Conservation (phyloP, 2,888 invertebrate species). For the Synanthedon tipuliformis region DNA sequence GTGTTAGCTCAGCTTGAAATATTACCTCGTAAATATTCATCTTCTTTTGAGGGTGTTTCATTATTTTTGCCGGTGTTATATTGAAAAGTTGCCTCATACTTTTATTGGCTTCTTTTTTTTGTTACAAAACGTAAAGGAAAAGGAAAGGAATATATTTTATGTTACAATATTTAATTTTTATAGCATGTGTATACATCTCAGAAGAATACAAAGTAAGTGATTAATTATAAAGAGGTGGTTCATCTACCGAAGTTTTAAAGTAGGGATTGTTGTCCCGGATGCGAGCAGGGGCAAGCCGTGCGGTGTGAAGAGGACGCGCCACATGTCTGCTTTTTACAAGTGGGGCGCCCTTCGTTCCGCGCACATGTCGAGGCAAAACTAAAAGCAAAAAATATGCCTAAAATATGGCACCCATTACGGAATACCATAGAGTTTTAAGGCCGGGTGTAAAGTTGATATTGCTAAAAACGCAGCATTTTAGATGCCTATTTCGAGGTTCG, state of each 20-base stretch:
- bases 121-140: too few species aligned
- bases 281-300: slow-evolving; percentile 12
- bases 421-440: not conserved
- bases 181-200: too few species aligned
- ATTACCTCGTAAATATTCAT: slow-evolving; percentile 23
- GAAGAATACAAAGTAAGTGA: too few species aligned
- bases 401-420: not conserved
- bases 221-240: too few species aligned
- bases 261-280: slow-evolving; percentile 28
- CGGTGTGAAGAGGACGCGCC: slow-evolving; percentile 13
- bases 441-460: too few species aligned
- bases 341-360: slow-evolving; percentile 23
- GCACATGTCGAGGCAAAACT: slow-evolving; percentile 22
- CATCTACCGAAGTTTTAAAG: slow-evolving; percentile 3
- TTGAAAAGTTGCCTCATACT: not conserved
- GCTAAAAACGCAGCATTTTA: too few species aligned
- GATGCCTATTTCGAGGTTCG: too few species aligned
- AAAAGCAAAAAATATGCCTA: not conserved
- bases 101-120: too few species aligned
- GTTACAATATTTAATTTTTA: too few species aligned
- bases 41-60: slow-evolving; percentile 8
- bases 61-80: not conserved
- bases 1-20: slow-evolving; percentile 20
- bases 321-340: slow-evolving; percentile 35
- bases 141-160: too few species aligned